Conservation (phyloP, 2,113 vertebrate genomes). For the Pandion haliaetus region DNA sequence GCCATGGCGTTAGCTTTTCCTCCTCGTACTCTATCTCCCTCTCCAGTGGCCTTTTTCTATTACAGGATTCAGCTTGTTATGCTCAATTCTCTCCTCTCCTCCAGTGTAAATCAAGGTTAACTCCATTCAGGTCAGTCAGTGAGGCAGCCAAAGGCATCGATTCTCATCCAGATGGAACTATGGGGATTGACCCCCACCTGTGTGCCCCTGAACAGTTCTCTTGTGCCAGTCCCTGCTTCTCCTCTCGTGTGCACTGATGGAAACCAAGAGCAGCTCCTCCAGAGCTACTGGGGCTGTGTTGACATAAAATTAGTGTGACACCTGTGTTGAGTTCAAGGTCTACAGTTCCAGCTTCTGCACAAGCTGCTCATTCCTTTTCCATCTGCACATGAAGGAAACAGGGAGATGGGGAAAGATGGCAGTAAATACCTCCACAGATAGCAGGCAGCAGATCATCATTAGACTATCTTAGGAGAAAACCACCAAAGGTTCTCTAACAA, state of each 20-base stretch:
- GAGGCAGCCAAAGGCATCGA: neutral
- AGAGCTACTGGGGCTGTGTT: rapidly evolving
- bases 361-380: neutral
- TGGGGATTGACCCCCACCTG: neutral
- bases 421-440: neutral
- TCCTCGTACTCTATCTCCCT: neutral
- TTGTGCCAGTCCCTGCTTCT: neutral
- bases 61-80: neutral
- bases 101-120: neutral
- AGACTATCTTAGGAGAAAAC: neutral
- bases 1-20: neutral
- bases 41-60: neutral
- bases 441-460: neutral
- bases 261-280: neutral
- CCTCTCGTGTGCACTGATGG: rapidly evolving
- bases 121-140: neutral
- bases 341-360: neutral
- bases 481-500: neutral
- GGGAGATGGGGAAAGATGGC: neutral
- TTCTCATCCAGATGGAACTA: neutral
- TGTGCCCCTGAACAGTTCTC: neutral
- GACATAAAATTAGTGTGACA: neutral
- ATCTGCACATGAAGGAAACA: neutral
- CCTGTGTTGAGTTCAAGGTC: neutral
- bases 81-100: neutral